phyloP scores from a whole-genome alignment of 2,888 invertebrate genomes.

The Syrphus vitripennis region DNA sequence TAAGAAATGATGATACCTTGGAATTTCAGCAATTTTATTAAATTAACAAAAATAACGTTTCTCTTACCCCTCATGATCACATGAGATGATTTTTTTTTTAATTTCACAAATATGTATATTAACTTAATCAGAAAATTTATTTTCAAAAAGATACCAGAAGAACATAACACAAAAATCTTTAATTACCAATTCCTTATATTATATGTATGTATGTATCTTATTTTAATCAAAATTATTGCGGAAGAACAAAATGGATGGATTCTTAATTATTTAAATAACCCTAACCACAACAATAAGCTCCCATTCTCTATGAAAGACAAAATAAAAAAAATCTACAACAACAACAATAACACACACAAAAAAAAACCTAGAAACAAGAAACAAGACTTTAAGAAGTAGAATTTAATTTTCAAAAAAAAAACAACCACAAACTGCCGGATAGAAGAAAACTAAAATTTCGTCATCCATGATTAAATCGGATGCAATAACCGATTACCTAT shows the following conservation, averaged over 20 bases:
- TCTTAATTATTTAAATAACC: constrained; percentile 41
- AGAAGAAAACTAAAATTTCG: constrained; percentile 29
- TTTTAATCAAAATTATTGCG: constrained; percentile 38
- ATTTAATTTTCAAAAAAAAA: neutral
- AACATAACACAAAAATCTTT: neutral
- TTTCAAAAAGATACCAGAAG: neutral
- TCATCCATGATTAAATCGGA: constrained; percentile 41
- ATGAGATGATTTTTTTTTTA: neutral
- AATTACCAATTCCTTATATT: constrained; percentile 10
- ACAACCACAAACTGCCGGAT: neutral
- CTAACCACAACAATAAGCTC: constrained; percentile 13
- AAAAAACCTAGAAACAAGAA: neutral
- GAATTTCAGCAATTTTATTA: neutral
- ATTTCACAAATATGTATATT: neutral
- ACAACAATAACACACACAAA: neutral
- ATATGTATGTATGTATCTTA: neutral
- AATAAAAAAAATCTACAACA: neutral
- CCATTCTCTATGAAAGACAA: too few relatives aligned
- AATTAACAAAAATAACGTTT: neutral
- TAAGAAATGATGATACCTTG: neutral
- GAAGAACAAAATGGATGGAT: constrained; percentile 41
- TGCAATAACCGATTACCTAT: constrained; percentile 43
- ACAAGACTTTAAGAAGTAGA: neutral
- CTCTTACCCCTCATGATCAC: neutral
- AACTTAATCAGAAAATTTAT: neutral